Evolutionary conservation across 2,113 vertebrate genomes (phyloP).

Genomic region (Colistium nudipinnis): DNA sequence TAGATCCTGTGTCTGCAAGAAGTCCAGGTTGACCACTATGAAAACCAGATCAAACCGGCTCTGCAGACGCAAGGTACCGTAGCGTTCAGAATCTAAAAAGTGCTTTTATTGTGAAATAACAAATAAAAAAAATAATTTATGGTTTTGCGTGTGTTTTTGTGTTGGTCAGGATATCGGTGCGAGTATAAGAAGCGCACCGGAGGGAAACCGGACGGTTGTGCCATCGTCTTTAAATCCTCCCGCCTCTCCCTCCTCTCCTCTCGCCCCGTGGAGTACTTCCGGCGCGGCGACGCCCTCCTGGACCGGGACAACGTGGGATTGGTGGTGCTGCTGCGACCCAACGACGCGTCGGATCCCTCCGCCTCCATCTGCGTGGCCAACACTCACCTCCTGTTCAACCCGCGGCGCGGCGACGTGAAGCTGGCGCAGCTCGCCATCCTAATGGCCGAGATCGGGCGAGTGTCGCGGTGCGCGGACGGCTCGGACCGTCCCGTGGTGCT

Average conservation of each 20-base stretch:
- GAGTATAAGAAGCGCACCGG: constrained; percentile 95
- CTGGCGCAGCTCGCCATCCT: constrained; percentile 95
- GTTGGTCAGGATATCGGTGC: constrained; percentile 88
- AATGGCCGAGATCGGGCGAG: constrained; percentile 88
- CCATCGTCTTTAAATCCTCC: constrained; percentile 88
- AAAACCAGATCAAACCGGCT: constrained; percentile 88
- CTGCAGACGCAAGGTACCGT: constrained; percentile 85
- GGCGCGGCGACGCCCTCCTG: constrained; percentile 85
- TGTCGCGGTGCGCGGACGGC: constrained; percentile 83
- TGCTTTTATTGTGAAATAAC: neutral
- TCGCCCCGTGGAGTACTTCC: constrained; percentile 91
- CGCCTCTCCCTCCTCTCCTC: constrained; percentile 88
- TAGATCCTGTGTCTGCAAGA: constrained; percentile 98
- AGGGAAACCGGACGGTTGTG: constrained; percentile 92
- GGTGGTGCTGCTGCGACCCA: constrained; percentile 87
- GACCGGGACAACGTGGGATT: constrained; percentile 96
- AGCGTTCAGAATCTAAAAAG: neutral
- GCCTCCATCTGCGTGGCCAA: constrained; percentile 89
- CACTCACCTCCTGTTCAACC: constrained; percentile 96
- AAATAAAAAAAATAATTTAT: too few species aligned
- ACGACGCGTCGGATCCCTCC: neutral
- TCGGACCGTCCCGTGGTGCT: constrained; percentile 86
- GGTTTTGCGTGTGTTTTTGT: neutral
- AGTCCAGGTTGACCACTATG: constrained; percentile 95
- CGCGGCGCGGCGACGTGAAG: constrained; percentile 94